Evolutionary conservation across 2,888 invertebrate species (phyloP).

Genomic region (Phymatocera aterrima): DNA sequence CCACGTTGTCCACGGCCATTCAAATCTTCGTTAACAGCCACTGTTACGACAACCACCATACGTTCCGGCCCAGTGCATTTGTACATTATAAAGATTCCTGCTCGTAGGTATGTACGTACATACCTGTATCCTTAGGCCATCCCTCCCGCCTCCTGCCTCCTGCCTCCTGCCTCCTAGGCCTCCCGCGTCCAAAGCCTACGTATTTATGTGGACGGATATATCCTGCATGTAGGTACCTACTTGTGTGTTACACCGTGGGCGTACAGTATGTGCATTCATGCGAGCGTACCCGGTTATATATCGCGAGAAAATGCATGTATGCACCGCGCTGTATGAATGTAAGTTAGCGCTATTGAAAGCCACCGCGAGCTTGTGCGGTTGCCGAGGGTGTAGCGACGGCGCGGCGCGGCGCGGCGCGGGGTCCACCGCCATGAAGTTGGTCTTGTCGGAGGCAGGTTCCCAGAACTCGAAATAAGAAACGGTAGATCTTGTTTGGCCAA

Average conservation of each 20-base stretch:
- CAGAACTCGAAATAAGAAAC: constrained; percentile 58
- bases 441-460: constrained; percentile 50
- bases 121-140: background rate
- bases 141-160: background rate
- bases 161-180: too few relatives aligned
- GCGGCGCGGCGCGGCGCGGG: too few relatives aligned
- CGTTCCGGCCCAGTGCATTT: constrained; percentile 20
- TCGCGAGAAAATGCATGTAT: constrained; percentile 13
- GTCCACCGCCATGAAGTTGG: constrained; percentile 18
- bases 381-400: constrained; percentile 8
- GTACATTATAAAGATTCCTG: constrained; percentile 26
- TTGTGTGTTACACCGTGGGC: background rate
- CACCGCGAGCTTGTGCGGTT: constrained; percentile 20
- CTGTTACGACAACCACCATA: constrained; percentile 6
- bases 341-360: constrained; percentile 23
- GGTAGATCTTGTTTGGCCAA: constrained; percentile 56
- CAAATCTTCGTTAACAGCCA: constrained; percentile 59
- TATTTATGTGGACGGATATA: background rate
- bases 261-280: constrained; percentile 9
- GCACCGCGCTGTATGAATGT: background rate
- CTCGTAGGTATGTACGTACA: background rate
- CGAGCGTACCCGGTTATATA: background rate
- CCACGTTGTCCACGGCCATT: constrained; percentile 61
- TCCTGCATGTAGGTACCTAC: background rate
- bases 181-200: background rate